Evolutionary conservation across 2,888 invertebrate species (phyloP).

Genomic region (Oxystoma pomonae): DNA sequence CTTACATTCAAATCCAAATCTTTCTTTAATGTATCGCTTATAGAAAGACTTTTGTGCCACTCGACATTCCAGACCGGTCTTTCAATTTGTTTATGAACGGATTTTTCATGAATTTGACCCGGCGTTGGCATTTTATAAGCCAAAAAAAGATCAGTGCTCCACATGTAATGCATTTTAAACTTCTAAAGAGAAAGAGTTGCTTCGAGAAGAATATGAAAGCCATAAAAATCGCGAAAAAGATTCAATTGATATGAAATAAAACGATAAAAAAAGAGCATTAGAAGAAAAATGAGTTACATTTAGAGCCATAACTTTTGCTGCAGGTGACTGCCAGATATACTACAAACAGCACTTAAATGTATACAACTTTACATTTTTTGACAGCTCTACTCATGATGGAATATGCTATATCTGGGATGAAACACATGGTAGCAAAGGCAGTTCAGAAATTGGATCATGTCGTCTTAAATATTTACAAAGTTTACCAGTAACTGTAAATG

Average conservation of each 20-base stretch:
- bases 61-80: conserved; percentile 2
- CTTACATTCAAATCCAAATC: conserved; percentile 1
- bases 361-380: conserved; percentile 28
- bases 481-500: conserved; percentile 20
- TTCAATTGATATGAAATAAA: conserved; percentile 7
- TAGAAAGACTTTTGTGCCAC: background rate
- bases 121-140: background rate
- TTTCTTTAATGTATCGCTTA: conserved; percentile 1
- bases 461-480: conserved; percentile 21
- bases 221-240: conserved; percentile 2
- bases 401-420: conserved; percentile 24
- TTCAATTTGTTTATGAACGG: background rate
- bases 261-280: conserved; percentile 1
- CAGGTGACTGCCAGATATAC: conserved; percentile 16
- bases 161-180: conserved; percentile 4
- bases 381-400: conserved; percentile 15
- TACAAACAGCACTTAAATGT: conserved; percentile 18
- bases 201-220: background rate
- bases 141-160: conserved; percentile 7
- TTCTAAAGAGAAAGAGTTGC: background rate
- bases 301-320: conserved; percentile 14
- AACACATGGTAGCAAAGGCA: conserved; percentile 22
- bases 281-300: background rate
- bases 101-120: conserved; percentile 4
- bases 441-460: conserved; percentile 26